Conservation (phyloP, 2,113 vertebrate genomes). For the Macaca nemestrina region DNA sequence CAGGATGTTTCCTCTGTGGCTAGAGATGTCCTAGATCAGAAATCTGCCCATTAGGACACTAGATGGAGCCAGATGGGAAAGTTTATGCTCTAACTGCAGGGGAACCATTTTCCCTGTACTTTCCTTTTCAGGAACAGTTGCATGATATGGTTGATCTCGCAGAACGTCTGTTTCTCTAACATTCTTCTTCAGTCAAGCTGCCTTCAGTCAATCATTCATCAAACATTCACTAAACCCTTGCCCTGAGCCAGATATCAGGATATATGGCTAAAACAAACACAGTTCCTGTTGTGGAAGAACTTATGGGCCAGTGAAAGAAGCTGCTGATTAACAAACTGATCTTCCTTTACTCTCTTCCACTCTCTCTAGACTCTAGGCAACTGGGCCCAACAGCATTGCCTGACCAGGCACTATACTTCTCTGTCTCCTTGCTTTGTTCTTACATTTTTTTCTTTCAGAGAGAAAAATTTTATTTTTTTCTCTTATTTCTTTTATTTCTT, state of each 20-base stretch:
- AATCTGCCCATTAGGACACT: slow-evolving; percentile 69
- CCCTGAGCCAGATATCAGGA: not conserved
- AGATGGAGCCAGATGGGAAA: slow-evolving; percentile 78
- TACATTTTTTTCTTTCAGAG: not conserved
- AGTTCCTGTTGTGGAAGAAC: not conserved
- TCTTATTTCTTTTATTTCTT: not conserved
- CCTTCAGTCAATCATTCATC: slow-evolving; percentile 51
- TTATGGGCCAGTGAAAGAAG: not conserved
- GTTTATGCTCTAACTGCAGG: slow-evolving; percentile 49
- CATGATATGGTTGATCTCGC: slow-evolving; percentile 44
- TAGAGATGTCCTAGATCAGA: slow-evolving; percentile 33
- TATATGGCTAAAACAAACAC: slow-evolving; percentile 45
- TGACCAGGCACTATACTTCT: not conserved
- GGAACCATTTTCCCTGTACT: slow-evolving; percentile 62
- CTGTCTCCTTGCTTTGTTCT: slow-evolving; percentile 1
- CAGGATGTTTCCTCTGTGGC: not conserved
- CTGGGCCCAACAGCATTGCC: not conserved
- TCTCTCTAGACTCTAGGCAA: not conserved
- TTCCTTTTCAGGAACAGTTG: slow-evolving; percentile 42
- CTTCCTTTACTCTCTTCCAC: not conserved
- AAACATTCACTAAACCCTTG: slow-evolving; percentile 21
- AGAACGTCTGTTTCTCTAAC: slow-evolving; percentile 44
- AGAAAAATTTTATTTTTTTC: not conserved
- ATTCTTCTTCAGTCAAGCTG: slow-evolving; percentile 29
- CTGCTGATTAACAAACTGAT: not conserved